Percentiles rank a stretch among this genome's conserved stretches.
These are phyloP conservation scores for Rhinoraja longicauda DNA, from an alignment of 2,797 vertebrate genomes.

Conservation along the genomic window DNA sequence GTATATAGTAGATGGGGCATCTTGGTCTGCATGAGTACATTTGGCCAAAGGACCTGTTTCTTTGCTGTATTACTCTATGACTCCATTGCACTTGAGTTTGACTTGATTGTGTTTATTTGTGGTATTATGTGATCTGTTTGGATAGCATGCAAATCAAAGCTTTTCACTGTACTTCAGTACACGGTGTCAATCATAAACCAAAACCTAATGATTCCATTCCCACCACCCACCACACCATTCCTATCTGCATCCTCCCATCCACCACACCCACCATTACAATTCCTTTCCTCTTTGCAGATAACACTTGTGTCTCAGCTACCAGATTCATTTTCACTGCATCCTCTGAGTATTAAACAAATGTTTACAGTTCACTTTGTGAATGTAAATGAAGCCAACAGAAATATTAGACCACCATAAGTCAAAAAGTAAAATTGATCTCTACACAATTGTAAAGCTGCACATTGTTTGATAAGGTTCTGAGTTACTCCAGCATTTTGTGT, in stretches of 20 bases:
- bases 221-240: too few species aligned
- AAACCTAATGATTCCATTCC: neutral
- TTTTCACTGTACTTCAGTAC: neutral
- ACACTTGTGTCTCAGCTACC: neutral
- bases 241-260: neutral
- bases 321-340: neutral
- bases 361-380: neutral
- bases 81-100: too few species aligned
- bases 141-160: too few species aligned
- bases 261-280: too few species aligned
- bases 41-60: too few species aligned
- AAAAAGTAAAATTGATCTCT: neutral
- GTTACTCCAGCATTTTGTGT: neutral
- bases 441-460: neutral
- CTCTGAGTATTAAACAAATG: neutral
- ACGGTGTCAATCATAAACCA: too few species aligned
- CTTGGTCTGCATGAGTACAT: too few species aligned
- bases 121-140: too few species aligned
- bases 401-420: neutral
- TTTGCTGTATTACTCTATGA: too few species aligned
- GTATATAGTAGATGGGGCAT: too few species aligned
- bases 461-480: neutral
- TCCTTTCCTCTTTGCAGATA: neutral
- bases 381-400: neutral
- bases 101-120: too few species aligned